Percentiles rank a stretch among this genome's conserved stretches.
phyloP scores from a whole-genome alignment of 2,888 invertebrate genomes.

The Stenurella melanura region DNA sequence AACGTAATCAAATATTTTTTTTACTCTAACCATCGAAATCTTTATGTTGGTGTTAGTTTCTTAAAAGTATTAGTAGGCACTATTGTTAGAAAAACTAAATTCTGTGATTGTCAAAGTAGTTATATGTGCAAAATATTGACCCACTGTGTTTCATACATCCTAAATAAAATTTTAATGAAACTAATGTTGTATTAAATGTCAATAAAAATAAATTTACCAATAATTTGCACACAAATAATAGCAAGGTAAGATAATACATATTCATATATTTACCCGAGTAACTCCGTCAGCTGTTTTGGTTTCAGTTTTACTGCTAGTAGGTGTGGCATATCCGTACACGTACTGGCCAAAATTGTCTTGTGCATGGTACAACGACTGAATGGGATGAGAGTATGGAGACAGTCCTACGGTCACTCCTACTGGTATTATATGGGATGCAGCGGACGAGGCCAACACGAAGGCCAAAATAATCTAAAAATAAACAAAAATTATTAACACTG shows the following conservation, averaged over 20 bases:
- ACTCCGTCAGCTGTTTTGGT: constrained; percentile 78
- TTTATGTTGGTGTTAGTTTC: too few species aligned
- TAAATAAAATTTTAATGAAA: too few species aligned
- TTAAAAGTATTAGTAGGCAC: too few species aligned
- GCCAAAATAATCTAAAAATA: constrained; percentile 40
- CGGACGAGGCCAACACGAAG: constrained; percentile 37
- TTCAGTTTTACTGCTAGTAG: constrained; percentile 80
- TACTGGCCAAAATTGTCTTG: constrained; percentile 78
- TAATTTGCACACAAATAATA: neutral
- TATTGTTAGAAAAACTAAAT: too few species aligned
- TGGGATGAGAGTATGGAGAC: constrained; percentile 68
- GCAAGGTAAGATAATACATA: neutral
- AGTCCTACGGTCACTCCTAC: constrained; percentile 72
- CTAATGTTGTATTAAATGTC: too few species aligned
- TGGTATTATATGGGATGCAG: constrained; percentile 34
- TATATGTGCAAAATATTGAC: too few species aligned
- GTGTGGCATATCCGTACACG: constrained; percentile 80
- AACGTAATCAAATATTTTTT: too few species aligned
- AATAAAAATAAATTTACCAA: too few species aligned
- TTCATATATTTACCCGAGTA: constrained; percentile 65
- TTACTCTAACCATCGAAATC: too few species aligned
- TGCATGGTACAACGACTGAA: constrained; percentile 74
- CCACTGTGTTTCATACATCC: too few species aligned
- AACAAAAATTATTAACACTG: neutral
- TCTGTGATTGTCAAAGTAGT: too few species aligned